A percentile compares a stretch with the other conserved stretches of the same genome.
Conservation (phyloP, 2,888 invertebrate species). For the Tanytarsus gracilentus region DNA sequence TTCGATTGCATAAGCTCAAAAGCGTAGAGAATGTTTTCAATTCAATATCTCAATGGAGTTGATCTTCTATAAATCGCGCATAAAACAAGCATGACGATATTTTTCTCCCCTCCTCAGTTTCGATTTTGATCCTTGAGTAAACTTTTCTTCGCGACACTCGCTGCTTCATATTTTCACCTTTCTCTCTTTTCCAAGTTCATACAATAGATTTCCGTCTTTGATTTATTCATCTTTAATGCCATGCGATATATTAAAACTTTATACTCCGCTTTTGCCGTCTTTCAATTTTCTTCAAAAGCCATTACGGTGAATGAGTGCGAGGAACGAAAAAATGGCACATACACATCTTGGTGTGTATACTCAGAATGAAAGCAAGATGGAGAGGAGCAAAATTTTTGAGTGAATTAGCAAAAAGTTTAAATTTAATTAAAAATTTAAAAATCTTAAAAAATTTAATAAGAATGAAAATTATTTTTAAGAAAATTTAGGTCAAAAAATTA, state of each 20-base stretch:
- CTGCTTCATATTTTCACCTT: background rate
- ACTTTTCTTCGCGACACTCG: background rate
- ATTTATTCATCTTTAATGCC: conserved; percentile 27
- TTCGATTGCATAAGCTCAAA: background rate
- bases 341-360: too few relatives aligned
- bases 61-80: conserved; percentile 8
- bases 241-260: conserved; percentile 27
- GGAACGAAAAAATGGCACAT: background rate
- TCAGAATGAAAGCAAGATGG: too few relatives aligned
- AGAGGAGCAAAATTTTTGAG: background rate
- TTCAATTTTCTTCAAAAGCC: conserved; percentile 16
- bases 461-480: too few relatives aligned
- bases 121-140: background rate
- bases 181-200: conserved; percentile 10
- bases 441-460: too few relatives aligned
- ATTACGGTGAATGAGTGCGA: conserved; percentile 4
- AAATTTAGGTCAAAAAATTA: too few relatives aligned
- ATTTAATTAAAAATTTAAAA: too few relatives aligned
- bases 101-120: background rate
- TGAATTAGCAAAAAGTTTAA: too few relatives aligned
- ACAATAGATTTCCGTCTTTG: conserved; percentile 24
- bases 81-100: conserved; percentile 10
- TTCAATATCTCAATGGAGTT: background rate
- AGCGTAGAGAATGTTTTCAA: background rate
- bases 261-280: conserved; percentile 10